Evolutionary conservation across 2,113 vertebrate genomes (phyloP), one percentile per base, ranked within the genome.

Genomic region (Xyrauchen texanus): DNA sequence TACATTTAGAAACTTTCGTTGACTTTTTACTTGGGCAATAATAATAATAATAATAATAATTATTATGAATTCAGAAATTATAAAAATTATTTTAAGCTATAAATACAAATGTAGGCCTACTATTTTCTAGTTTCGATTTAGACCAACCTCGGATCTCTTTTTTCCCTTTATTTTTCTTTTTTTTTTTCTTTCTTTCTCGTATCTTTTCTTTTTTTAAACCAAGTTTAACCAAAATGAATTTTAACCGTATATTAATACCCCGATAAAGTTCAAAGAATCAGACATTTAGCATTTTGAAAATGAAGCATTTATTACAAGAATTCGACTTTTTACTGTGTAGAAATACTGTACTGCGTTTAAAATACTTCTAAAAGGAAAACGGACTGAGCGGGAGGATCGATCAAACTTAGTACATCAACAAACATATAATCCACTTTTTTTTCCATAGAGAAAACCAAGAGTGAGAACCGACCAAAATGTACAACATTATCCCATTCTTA

Each of bases 261-360:
- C 21, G 21, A 34, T 34, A 34, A 34, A 34, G 21, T 34, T 34
- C 21, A 34, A 5, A 64, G 57, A 71, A 1, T 8, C 64, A 57
- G 13, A 49, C 16, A 52, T 79, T 57, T 68, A 63, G 46, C 58
- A 63, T 62, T 76, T 76, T 75, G 46, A 79, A 84, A 79, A 82
- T 51, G 55, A 82, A 81, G 70, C 67, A 42, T 84, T 84, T 84
- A 84, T 84, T 84, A 76, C 70, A 78, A 79, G 76, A 81, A 78
- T 52, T 61, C 66, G 16, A 75, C 60, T 65, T 69, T 72, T 52
- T 21, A 63, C 62, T 55, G 69, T 72, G 78, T 74, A 80, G 70
- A 75, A 80, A 75, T 66, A 60, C 15, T 15, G 10, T 10, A 11
- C 61, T 47, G 55, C 58, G 69, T 65, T 58, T 55, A 79, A 79